phyloP scores from a whole-genome alignment of 2,888 invertebrate species.

The Nomada ferruginata region DNA sequence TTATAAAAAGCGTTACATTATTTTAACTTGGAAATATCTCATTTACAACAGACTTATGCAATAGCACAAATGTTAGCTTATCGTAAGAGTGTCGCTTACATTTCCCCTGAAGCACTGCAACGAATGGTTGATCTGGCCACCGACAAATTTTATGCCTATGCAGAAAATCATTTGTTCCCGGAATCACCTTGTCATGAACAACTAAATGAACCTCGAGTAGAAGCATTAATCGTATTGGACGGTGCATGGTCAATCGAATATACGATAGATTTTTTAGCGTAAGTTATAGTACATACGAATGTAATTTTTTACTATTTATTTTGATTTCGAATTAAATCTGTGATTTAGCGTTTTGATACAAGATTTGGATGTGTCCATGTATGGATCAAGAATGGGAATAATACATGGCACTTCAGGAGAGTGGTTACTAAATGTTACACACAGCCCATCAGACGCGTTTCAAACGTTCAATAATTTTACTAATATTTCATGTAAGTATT shows the following conservation, averaged over 20 bases:
- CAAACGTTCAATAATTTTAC: conserved; percentile 69
- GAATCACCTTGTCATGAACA: conserved; percentile 66
- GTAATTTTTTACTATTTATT: conserved; percentile 7
- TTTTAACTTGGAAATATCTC: conserved; percentile 17
- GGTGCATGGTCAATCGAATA: conserved; percentile 68
- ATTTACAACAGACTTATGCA: conserved; percentile 71
- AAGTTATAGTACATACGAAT: conserved; percentile 25
- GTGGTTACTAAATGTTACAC: conserved; percentile 87
- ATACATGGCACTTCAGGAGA: conserved; percentile 87
- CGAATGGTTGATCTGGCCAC: conserved; percentile 70
- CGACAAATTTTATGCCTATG: conserved; percentile 71
- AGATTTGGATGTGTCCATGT: conserved; percentile 86
- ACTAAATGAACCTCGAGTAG: conserved; percentile 64
- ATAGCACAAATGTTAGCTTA: conserved; percentile 75
- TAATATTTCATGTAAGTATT: conserved; percentile 69
- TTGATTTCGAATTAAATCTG: conserved; percentile 5
- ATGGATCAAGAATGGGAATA: conserved; percentile 87
- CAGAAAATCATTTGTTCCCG: conserved; percentile 71
- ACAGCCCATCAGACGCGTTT: conserved; percentile 85
- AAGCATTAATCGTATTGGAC: conserved; percentile 75
- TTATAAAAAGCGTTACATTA: background rate
- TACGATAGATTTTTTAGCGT: conserved; percentile 61
- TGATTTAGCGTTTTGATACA: conserved; percentile 86
- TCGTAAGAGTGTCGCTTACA: conserved; percentile 73
- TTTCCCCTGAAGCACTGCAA: conserved; percentile 72